Evolutionary conservation across 2,113 vertebrate genomes (phyloP).

Genomic region (Colius striatus): DNA sequence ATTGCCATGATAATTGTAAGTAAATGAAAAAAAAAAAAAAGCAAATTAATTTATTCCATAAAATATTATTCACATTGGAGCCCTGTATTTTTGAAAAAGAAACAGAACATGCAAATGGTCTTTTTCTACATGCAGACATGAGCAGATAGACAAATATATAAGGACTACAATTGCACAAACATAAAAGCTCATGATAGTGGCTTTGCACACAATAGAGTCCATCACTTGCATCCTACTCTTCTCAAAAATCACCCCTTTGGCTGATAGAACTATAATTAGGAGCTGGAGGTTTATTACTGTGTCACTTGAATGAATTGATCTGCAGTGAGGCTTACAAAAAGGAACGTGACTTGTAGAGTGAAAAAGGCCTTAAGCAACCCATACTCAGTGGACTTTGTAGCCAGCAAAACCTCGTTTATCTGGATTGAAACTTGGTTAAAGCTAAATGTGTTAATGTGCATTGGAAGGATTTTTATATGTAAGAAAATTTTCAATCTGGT

Average conservation of each 20-base stretch:
- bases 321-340: not conserved
- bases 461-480: not conserved
- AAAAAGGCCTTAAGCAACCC: conserved; percentile 9
- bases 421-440: not conserved
- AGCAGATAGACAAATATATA: not conserved
- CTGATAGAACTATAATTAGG: conserved; percentile 22
- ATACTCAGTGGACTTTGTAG: not conserved
- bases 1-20: conserved; percentile 48
- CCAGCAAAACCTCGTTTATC: not conserved
- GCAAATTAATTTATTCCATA: conserved; percentile 51
- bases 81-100: not conserved
- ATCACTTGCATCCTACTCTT: not conserved
- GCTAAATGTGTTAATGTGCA: not conserved
- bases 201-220: not conserved
- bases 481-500: not conserved
- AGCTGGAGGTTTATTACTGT: not conserved
- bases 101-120: not conserved
- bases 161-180: not conserved
- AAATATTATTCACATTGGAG: not conserved
- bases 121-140: not conserved
- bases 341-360: not conserved
- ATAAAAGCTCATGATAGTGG: not conserved
- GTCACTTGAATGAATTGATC: conserved; percentile 13
- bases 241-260: not conserved
- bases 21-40: conserved; percentile 42